Conservation (phyloP, 1,140 invertebrate genomes). For the Bombus confusus region DNA sequence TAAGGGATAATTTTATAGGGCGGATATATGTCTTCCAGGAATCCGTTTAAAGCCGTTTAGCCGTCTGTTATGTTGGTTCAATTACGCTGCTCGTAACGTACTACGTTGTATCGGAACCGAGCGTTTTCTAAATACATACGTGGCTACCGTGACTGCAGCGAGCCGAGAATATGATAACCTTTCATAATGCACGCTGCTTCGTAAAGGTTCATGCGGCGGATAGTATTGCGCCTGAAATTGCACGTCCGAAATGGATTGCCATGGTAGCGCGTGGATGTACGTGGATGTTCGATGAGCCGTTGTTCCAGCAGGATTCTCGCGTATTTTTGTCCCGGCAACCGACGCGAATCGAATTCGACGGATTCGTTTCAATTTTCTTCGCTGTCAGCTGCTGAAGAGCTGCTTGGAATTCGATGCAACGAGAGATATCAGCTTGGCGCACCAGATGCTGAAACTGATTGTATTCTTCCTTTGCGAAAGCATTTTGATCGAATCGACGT, state of each 20-base stretch:
- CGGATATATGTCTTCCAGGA: conserved; percentile 75
- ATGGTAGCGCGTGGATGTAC: background rate
- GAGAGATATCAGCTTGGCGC: background rate
- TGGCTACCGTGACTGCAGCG: background rate
- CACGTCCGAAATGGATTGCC: conserved; percentile 37
- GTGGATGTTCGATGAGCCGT: background rate
- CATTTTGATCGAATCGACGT: background rate
- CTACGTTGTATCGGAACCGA: background rate
- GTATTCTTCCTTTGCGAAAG: background rate
- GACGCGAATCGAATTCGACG: conserved; percentile 19
- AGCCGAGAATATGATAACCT: conserved; percentile 13
- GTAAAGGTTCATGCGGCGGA: conserved; percentile 43
- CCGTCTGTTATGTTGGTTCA: conserved; percentile 65
- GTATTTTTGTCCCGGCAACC: conserved; percentile 8
- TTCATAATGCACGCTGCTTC: conserved; percentile 43
- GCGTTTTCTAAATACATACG: conserved; percentile 27
- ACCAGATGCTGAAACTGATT: background rate
- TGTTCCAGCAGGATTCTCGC: conserved; percentile 13
- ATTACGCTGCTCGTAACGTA: conserved; percentile 55
- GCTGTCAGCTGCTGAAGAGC: background rate
- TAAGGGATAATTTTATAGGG: conserved; percentile 74
- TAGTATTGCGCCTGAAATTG: conserved; percentile 49
- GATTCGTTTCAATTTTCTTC: conserved; percentile 30
- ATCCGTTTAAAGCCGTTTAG: conserved; percentile 75
- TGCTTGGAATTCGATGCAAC: conserved; percentile 3